phyloP scores from a whole-genome alignment of 1,140 invertebrate genomes.

The Penaeus vannamei region DNA sequence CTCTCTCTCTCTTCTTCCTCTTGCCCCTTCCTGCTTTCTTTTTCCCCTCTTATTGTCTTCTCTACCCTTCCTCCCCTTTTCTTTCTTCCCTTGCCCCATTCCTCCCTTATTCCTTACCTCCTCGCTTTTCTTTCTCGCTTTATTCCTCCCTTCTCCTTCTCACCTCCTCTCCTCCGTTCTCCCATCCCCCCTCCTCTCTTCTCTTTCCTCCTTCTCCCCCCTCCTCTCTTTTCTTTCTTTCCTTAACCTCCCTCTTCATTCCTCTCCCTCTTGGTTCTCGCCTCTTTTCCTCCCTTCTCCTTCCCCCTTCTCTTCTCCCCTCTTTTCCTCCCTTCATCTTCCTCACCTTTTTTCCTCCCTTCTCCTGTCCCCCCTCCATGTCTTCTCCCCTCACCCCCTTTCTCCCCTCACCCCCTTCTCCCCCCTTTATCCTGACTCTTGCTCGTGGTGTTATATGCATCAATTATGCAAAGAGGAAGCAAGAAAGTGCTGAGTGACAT shows the following conservation, averaged over 20 bases:
- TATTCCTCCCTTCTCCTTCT: background rate
- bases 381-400: slow-evolving; percentile 19
- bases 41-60: background rate
- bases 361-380: slow-evolving; percentile 13
- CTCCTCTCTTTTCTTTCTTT: background rate
- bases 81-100: background rate
- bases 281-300: background rate
- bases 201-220: background rate
- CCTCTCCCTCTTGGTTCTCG: background rate
- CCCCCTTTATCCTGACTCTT: background rate
- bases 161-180: too few relatives aligned
- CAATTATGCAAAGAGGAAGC: too few relatives aligned
- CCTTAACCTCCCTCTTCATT: background rate
- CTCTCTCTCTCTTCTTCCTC: background rate
- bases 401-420: background rate
- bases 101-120: background rate
- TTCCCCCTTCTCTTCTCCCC: too few relatives aligned
- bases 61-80: background rate
- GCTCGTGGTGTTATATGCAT: too few relatives aligned
- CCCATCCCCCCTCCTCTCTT: background rate
- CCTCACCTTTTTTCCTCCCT: too few relatives aligned
- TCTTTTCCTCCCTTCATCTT: background rate
- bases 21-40: background rate
- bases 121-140: background rate
- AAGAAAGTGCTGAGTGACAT: too few relatives aligned